Evolutionary conservation across 2,888 invertebrate species (phyloP).

Genomic region (Tenthredo notha): DNA sequence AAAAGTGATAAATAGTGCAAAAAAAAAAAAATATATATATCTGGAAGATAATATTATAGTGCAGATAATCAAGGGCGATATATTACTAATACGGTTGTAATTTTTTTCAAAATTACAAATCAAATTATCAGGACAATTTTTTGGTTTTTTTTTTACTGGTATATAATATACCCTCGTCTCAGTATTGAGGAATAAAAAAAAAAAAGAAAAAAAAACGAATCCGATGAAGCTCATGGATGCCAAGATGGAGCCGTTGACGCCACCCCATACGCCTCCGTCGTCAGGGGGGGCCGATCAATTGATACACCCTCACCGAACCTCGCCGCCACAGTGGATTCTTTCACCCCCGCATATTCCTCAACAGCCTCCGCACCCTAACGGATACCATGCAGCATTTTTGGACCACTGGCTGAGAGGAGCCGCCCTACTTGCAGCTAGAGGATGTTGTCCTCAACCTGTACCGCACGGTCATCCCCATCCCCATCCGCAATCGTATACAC

Average conservation of each 20-base stretch:
- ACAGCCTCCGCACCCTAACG: slow-evolving; percentile 63
- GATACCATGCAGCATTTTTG: slow-evolving; percentile 69
- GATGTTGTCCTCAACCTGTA: slow-evolving; percentile 78
- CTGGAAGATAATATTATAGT: background rate
- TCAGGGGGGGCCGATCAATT: slow-evolving; percentile 59
- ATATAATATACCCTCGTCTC: background rate
- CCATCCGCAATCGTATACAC: slow-evolving; percentile 61
- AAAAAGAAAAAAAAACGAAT: background rate
- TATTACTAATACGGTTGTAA: background rate
- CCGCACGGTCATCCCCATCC: slow-evolving; percentile 63
- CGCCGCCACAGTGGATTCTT: slow-evolving; percentile 68
- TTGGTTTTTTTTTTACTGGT: background rate
- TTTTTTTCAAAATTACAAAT: background rate
- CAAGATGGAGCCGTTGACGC: slow-evolving; percentile 75
- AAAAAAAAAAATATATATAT: too few species aligned
- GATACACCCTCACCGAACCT: slow-evolving; percentile 51
- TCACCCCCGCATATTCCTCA: slow-evolving; percentile 59
- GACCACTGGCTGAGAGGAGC: slow-evolving; percentile 74
- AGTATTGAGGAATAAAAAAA: background rate
- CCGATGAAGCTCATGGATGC: slow-evolving; percentile 66
- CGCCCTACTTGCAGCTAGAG: slow-evolving; percentile 70
- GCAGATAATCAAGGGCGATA: background rate
- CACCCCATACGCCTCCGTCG: slow-evolving; percentile 74
- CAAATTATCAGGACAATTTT: background rate
- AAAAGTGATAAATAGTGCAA: background rate